Base-by-base conservation (phyloP, 2,888 invertebrate species). In the Acanthococcus lagerstroemiae region DNA sequence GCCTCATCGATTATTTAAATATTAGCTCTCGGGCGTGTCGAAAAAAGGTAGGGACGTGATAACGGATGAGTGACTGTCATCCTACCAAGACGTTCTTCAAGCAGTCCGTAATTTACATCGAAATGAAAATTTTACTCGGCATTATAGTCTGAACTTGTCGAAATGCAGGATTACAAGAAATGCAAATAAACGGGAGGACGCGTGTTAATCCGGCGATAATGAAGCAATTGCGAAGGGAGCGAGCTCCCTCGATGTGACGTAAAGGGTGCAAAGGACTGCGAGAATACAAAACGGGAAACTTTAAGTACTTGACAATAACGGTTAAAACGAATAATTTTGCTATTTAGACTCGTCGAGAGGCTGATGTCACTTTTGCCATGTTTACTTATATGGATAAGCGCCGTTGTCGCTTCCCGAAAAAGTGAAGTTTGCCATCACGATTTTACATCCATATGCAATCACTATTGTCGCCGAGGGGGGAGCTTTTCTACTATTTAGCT, bases 201-300 rank as follows among this genome's bases (percentile, higher is more conserved):
- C 61, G 61, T 61, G 61, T 61, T 61, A 61, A 61, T 61, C 61
- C 48, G 26, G 30, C 61, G 61, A 61, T 61, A 61, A 61, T 61
- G 61, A 61, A 61, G 61, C 61, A 52, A 61, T 61, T 50, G 61
- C 52, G 52, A 61, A 37, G 37, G 37, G 37, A 9, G 37, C 37
- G n/a, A 15, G n/a, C 37, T n/a, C 12, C 37, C n/a, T n/a, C 37
- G 37, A 15, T 15, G 12, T 37, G 12, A n/a, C n/a, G n/a, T 37
- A 9, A 37, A 37, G 61, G 37, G 48, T 21, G 61, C 30, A 21
- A 27, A 61, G 30, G 30, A 50, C 52, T 50, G 27, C 48, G 21
- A 48, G 52, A 30, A 61, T 50, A 58, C 58, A 58, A 58, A 58
- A 58, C 45, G 58, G 46, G 46, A 58, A 58, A 61, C 30, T 61